A percentile compares a stretch with the other conserved stretches of the same genome.
These are phyloP conservation scores for Scaptomyza graminum DNA, from an alignment of 1,140 invertebrate genomes.

Conservation along the genomic window DNA sequence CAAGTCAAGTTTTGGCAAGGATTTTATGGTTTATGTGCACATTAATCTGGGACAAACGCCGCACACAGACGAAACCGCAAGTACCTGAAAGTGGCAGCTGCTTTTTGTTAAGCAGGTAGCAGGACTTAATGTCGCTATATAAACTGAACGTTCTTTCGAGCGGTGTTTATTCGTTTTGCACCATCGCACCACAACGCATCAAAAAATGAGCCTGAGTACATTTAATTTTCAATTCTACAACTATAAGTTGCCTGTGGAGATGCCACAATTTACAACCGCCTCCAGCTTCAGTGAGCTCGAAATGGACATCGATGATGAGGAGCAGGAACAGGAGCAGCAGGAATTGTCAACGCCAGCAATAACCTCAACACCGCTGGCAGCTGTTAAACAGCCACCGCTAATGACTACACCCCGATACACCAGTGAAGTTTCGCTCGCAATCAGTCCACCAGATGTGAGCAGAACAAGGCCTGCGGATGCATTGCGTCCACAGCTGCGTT, in stretches of 20 bases:
- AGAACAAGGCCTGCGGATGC: slow-evolving; percentile 11
- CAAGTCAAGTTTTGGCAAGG: slow-evolving; percentile 46
- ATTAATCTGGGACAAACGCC: slow-evolving; percentile 24
- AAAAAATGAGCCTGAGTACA: slow-evolving; percentile 73
- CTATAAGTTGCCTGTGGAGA: slow-evolving; percentile 55
- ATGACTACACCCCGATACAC: slow-evolving; percentile 51
- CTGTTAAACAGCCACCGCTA: slow-evolving; percentile 3
- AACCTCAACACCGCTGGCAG: slow-evolving; percentile 51
- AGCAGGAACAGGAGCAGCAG: slow-evolving; percentile 41
- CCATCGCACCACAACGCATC: slow-evolving; percentile 2
- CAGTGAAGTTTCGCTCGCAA: slow-evolving; percentile 45
- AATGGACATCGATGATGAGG: slow-evolving; percentile 76
- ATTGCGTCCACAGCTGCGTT: slow-evolving; percentile 65
- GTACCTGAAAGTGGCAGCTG: slow-evolving; percentile 23
- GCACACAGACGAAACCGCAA: slow-evolving; percentile 28
- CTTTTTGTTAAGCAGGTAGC: slow-evolving; percentile 5
- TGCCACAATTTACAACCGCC: slow-evolving; percentile 22
- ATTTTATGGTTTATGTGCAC: slow-evolving; percentile 11
- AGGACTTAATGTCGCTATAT: slow-evolving; percentile 15
- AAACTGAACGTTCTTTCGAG: not conserved
- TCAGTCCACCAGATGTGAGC: slow-evolving; percentile 26
- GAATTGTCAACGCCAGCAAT: slow-evolving; percentile 31
- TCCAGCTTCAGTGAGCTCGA: slow-evolving; percentile 67
- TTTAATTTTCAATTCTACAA: slow-evolving; percentile 78
- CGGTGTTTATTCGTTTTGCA: slow-evolving; percentile 26